These are phyloP conservation scores for Galaxea fascicularis DNA, from an alignment of 92 coral and sea anemone species.

Conservation along the genomic window DNA sequence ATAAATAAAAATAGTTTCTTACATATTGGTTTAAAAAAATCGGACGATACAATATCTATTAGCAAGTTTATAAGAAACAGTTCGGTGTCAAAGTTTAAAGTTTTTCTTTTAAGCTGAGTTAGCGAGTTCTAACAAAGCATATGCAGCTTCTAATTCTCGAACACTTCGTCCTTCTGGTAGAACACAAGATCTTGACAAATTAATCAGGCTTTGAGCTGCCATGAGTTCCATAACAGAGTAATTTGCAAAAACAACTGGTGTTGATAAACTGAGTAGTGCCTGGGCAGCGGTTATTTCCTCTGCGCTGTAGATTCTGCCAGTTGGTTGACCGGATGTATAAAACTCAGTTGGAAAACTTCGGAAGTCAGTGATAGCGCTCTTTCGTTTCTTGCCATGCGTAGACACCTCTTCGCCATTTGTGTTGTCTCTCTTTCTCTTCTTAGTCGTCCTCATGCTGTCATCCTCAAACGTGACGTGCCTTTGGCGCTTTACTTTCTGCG, in stretches of 20 bases:
- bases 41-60: too few species aligned
- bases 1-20: too few species aligned
- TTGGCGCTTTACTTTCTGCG: too few species aligned
- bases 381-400: background rate
- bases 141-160: background rate
- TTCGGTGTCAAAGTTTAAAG: too few species aligned
- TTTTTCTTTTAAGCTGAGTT: too few species aligned
- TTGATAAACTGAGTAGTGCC: background rate
- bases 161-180: background rate
- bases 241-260: background rate
- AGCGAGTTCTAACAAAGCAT: background rate
- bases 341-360: background rate
- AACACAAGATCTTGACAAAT: background rate
- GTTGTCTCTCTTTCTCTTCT: background rate
- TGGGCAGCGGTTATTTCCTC: slow-evolving; percentile 19
- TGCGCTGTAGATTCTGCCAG: background rate
- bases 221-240: background rate
- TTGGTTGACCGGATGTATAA: background rate
- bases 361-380: background rate
- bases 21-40: too few species aligned
- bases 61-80: too few species aligned
- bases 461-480: background rate
- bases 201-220: background rate
- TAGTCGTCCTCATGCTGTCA: background rate
- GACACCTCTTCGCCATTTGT: background rate